Evolutionary conservation across 2,797 vertebrate species (phyloP), one percentile per base, ranked within the genome.

Genomic region (Triplophysa yarkandensis): DNA sequence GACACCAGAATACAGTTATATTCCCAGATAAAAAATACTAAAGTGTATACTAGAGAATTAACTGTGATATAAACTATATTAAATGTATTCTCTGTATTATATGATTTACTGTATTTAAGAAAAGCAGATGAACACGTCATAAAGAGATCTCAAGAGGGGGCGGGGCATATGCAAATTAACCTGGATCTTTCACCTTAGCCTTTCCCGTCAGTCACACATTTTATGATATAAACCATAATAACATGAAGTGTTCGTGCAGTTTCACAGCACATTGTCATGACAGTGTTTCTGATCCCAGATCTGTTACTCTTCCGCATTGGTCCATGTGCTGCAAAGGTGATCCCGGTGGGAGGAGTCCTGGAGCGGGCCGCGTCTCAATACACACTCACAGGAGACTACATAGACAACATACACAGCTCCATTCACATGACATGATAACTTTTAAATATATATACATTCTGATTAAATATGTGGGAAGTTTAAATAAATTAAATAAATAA

Each of bases 291-390:
- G n/a, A n/a, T 16, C 11, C 9, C 1, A 17, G 30, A 52, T 52
- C 30, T 41, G 84, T n/a, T n/a, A 4, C 80, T 83, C 88, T 89
- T 86, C 71, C 69, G 80, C 72, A 44, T 77, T 81, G 74, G 77
- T 87, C 85, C 85, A 86, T 83, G 74, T 79, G 83, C 77, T 87
- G 73, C 21, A 62, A 74, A 74, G 74, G 77, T 23, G 48, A 76
- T 61, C 17, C 76, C 72, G 50, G 32, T 77, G 85, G 85, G 88
- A 84, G 85, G 81, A 84, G 84, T 77, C 82, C 81, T 21, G 0
- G 43, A 23, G 32, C n/a, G 68, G n/a, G 54, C n/a, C 4, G 48
- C n/a, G 71, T 55, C 27, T n/a, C 23, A 44, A 52, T 39, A 32
- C 65, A 54, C 1, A 6, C 65, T 60, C 32, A n/a, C n/a, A 54